Evolutionary conservation across 2,113 vertebrate genomes (phyloP).

Genomic region (Protobothrops mucrosquamatus): DNA sequence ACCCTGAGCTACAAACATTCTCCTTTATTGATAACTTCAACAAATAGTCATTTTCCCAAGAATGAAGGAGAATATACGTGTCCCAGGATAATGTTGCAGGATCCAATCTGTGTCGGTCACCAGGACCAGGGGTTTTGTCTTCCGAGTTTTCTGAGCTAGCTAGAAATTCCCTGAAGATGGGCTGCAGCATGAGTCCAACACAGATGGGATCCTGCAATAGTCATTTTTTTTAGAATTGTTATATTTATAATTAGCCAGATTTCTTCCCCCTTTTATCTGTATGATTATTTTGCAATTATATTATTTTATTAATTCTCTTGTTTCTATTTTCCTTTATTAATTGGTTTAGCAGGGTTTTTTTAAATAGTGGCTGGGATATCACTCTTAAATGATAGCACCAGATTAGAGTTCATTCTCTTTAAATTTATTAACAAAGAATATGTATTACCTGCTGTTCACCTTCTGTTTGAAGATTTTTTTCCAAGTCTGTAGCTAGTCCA

Average conservation of each 20-base stretch:
- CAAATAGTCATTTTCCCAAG: background rate
- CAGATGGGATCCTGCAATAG: background rate
- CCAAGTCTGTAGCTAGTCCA: conserved; percentile 5
- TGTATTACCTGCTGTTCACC: conserved; percentile 63
- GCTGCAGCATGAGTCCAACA: background rate
- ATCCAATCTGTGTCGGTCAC: background rate
- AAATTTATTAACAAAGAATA: background rate
- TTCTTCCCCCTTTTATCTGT: background rate
- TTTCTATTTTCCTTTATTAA: background rate
- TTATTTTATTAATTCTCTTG: background rate
- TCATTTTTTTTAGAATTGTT: background rate
- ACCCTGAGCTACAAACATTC: background rate
- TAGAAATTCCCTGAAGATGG: background rate
- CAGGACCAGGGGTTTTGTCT: background rate
- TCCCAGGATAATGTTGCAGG: background rate
- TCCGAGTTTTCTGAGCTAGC: background rate
- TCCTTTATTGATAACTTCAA: background rate
- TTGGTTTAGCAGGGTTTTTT: background rate
- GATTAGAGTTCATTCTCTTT: background rate
- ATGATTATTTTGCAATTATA: background rate
- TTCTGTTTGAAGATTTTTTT: conserved; percentile 22
- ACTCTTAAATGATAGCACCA: background rate
- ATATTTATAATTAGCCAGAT: background rate
- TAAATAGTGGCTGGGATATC: background rate
- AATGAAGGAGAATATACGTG: background rate